phyloP scores from a whole-genome alignment of 2,797 vertebrate species.

The Paramormyrops hopkinsi region DNA sequence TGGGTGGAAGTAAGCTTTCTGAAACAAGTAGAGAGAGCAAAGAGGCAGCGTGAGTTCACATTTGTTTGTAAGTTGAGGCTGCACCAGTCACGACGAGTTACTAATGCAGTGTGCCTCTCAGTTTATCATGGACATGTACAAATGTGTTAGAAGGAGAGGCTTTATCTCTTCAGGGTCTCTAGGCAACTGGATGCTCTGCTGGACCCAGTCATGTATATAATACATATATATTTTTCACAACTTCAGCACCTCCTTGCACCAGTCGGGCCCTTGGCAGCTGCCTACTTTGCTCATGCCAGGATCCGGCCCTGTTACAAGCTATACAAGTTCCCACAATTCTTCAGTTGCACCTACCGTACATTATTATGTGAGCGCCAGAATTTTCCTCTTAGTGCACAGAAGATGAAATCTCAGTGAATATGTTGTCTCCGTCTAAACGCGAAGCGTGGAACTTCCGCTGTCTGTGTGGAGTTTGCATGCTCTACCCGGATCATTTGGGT shows the following conservation, averaged over 20 bases:
- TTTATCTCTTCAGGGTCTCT: not conserved
- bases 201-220: not conserved
- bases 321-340: not conserved
- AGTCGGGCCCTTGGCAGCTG: not conserved
- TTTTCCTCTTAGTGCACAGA: not conserved
- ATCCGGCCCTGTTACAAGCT: not conserved
- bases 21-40: not conserved
- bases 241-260: not conserved
- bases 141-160: not conserved
- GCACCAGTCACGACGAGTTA: not conserved
- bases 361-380: not conserved
- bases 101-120: not conserved
- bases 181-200: not conserved
- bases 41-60: not conserved
- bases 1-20: not conserved
- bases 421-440: not conserved
- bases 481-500: not conserved
- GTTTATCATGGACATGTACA: not conserved
- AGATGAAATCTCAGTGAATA: not conserved
- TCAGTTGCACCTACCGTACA: not conserved
- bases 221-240: not conserved
- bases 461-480: not conserved
- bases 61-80: conserved; percentile 1
- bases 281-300: not conserved
- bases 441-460: not conserved